These are phyloP conservation scores for Gasterosteus nipponicus DNA, from an alignment of 2,113 vertebrate species.

Conservation along the genomic window DNA sequence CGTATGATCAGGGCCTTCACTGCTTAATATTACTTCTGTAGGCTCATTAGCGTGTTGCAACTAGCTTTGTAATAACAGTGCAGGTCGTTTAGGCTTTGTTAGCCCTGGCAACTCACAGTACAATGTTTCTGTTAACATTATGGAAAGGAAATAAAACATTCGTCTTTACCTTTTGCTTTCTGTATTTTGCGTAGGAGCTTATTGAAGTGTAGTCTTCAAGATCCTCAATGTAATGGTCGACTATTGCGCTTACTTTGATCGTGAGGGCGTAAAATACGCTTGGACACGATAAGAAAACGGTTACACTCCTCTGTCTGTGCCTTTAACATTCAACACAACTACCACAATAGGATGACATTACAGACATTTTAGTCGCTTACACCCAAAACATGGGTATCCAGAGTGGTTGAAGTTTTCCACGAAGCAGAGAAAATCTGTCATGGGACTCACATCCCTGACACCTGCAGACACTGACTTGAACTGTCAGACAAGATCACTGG, in stretches of 20 bases:
- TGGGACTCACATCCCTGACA: conserved; percentile 29
- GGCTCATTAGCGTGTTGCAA: background rate
- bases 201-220: background rate
- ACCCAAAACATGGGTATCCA: background rate
- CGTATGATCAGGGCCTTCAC: conserved; percentile 9
- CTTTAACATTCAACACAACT: background rate
- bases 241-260: background rate
- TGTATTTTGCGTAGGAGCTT: background rate
- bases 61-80: background rate
- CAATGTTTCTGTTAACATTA: background rate
- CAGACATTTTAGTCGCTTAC: background rate
- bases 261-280: background rate
- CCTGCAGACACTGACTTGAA: conserved; percentile 43
- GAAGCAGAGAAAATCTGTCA: conserved; percentile 21
- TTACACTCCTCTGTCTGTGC: background rate
- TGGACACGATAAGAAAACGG: background rate
- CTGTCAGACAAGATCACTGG: conserved; percentile 59
- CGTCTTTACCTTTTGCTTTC: background rate
- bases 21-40: conserved; percentile 10
- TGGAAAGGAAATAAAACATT: background rate
- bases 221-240: background rate
- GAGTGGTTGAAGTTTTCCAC: background rate
- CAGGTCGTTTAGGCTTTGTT: background rate
- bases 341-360: background rate
- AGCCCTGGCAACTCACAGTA: background rate